Evolutionary conservation across 2,797 vertebrate genomes (phyloP).

Genomic region (Cyclura pinguis): DNA sequence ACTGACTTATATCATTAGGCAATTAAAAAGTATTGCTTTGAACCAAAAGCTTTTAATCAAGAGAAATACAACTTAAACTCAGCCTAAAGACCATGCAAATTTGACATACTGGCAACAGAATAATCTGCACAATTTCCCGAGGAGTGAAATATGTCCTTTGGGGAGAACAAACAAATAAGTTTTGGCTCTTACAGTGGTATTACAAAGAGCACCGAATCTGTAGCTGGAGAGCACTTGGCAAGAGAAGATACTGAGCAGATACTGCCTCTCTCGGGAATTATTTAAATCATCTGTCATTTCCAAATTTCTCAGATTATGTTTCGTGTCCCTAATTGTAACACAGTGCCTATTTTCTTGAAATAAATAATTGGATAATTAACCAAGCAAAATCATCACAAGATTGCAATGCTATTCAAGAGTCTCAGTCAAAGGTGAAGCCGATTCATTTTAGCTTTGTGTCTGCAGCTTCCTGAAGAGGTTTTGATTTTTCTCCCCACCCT

Average conservation of each 20-base stretch:
- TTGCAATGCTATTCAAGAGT: conserved; percentile 78
- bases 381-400: conserved; percentile 82
- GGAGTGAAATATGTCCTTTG: conserved; percentile 55
- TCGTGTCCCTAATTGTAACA: conserved; percentile 76
- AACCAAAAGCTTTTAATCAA: conserved; percentile 89
- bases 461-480: conserved; percentile 76
- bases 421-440: conserved; percentile 84
- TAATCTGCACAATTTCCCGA: conserved; percentile 69
- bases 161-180: conserved; percentile 66
- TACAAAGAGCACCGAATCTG: conserved; percentile 51
- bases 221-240: conserved; percentile 46
- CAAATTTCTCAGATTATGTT: conserved; percentile 79
- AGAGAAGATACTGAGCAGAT: conserved; percentile 68
- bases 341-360: conserved; percentile 80
- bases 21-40: conserved; percentile 88
- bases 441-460: conserved; percentile 80
- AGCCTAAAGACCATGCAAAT: conserved; percentile 75
- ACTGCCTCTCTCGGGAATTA: conserved; percentile 74
- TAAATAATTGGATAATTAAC: conserved; percentile 87
- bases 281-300: conserved; percentile 74
- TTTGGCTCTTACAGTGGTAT: conserved; percentile 43
- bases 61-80: conserved; percentile 81
- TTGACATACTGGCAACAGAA: conserved; percentile 68
- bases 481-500: conserved; percentile 73
- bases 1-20: conserved; percentile 89